These are phyloP conservation scores for Halictus ligatus DNA, from an alignment of 2,888 invertebrate genomes.

Conservation along the genomic window DNA sequence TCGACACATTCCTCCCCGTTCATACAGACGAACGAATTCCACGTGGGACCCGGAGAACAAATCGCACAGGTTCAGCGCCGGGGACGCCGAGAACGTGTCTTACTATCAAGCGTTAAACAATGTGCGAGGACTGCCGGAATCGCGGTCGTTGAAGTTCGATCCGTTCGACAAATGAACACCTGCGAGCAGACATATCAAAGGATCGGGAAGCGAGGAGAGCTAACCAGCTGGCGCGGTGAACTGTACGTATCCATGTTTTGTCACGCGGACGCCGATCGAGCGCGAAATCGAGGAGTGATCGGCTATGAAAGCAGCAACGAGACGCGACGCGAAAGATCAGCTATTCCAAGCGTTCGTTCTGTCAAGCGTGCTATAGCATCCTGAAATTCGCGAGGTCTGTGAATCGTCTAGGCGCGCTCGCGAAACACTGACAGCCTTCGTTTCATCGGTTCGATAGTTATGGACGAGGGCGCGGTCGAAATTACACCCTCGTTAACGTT, in stretches of 20 bases:
- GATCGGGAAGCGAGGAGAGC: slow-evolving; percentile 12
- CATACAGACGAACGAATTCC: slow-evolving; percentile 70
- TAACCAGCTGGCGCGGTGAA: background rate
- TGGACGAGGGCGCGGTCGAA: slow-evolving; percentile 12
- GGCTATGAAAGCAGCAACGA: slow-evolving; percentile 14
- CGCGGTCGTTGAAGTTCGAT: slow-evolving; percentile 88
- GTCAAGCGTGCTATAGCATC: background rate
- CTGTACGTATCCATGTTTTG: background rate
- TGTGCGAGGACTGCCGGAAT: slow-evolving; percentile 87
- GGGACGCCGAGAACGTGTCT: slow-evolving; percentile 88
- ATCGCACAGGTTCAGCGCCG: slow-evolving; percentile 88
- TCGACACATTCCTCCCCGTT: slow-evolving; percentile 64
- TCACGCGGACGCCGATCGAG: background rate
- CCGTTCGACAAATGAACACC: slow-evolving; percentile 84
- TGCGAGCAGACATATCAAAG: slow-evolving; percentile 39
- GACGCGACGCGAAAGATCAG: background rate
- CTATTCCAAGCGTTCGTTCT: slow-evolving; percentile 10
- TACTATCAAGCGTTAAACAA: slow-evolving; percentile 85
- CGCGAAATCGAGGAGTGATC: slow-evolving; percentile 3
- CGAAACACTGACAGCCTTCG: background rate
- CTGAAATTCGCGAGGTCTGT: background rate
- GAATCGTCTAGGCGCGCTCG: slow-evolving; percentile 26
- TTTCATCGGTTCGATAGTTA: slow-evolving; percentile 16
- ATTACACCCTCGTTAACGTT: slow-evolving; percentile 2
- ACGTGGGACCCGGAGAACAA: slow-evolving; percentile 78